A percentile compares a stretch with the other conserved stretches of the same genome.
Evolutionary conservation across 1,140 invertebrate species (phyloP).

Genomic region (Lycorma delicatula): DNA sequence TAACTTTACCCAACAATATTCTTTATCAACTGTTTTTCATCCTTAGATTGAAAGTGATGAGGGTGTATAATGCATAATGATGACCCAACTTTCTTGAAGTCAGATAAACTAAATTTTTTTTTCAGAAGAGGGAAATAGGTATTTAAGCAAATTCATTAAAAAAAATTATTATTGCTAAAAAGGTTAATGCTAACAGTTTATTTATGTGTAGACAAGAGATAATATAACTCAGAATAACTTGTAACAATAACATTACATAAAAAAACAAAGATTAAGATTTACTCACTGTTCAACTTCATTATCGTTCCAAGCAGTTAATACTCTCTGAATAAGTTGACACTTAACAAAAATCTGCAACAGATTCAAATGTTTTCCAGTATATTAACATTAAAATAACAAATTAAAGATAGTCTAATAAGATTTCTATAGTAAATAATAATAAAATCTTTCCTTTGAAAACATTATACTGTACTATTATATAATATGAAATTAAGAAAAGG

Average conservation of each 20-base stretch:
- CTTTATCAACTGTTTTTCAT: no score
- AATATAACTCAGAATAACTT: neutral
- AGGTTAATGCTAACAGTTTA: no score
- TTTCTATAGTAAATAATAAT: no score
- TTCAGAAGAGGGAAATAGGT: neutral
- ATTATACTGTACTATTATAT: no score
- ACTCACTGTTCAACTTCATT: slow-evolving; percentile 50
- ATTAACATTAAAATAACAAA: slow-evolving; percentile 1
- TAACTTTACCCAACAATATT: no score
- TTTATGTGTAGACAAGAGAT: neutral
- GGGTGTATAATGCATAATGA: no score
- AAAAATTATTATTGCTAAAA: neutral
- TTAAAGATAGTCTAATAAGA: slow-evolving; percentile 3
- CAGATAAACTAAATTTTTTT: neutral
- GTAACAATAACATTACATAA: neutral
- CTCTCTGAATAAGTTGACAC: slow-evolving; percentile 53
- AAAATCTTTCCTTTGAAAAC: no score
- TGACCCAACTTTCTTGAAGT: no score
- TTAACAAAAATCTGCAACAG: slow-evolving; percentile 55
- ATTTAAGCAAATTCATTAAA: neutral
- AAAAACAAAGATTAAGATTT: neutral
- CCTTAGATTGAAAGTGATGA: no score
- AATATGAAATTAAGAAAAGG: no score
- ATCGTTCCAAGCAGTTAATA: slow-evolving; percentile 55
- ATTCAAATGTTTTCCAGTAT: slow-evolving; percentile 16